A percentile compares a stretch with the other conserved stretches of the same genome.
Evolutionary conservation across 2,797 vertebrate genomes (phyloP).

Genomic region (Pygocentrus nattereri): DNA sequence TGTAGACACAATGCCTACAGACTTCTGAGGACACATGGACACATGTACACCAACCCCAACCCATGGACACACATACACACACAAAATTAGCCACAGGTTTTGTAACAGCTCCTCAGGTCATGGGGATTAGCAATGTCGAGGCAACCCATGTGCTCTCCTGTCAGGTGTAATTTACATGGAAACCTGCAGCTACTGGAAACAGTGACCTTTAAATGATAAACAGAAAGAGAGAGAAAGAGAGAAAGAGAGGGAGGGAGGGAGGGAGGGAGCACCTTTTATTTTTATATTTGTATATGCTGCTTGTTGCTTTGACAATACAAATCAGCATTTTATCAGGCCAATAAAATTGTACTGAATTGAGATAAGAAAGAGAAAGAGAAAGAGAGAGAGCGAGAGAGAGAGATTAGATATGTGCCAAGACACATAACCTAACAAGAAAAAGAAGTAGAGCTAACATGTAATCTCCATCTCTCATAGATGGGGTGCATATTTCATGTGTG

Average conservation of each 20-base stretch:
- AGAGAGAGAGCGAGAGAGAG: conserved; percentile 45
- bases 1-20: neutral
- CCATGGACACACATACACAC: conserved; percentile 38
- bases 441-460: conserved; percentile 13
- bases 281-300: neutral
- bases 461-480: conserved; percentile 3
- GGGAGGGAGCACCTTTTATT: conserved; percentile 45
- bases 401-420: no score
- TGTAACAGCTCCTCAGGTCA: conserved; percentile 40
- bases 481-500: conserved; percentile 33
- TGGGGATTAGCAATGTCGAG: conserved; percentile 14
- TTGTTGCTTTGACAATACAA: no score
- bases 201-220: conserved; percentile 55
- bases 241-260: conserved; percentile 45
- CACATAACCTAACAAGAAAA: no score
- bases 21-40: conserved; percentile 44
- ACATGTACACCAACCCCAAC: conserved; percentile 55
- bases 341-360: neutral
- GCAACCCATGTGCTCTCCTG: conserved; percentile 45
- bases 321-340: neutral
- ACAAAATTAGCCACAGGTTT: conserved; percentile 36
- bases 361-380: conserved; percentile 2
- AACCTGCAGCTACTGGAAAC: conserved; percentile 32
- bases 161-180: conserved; percentile 54
- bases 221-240: neutral